Evolutionary conservation across 2,888 invertebrate species (phyloP), one percentile per base, ranked within the genome.

Genomic region (Danaus chrysippus): DNA sequence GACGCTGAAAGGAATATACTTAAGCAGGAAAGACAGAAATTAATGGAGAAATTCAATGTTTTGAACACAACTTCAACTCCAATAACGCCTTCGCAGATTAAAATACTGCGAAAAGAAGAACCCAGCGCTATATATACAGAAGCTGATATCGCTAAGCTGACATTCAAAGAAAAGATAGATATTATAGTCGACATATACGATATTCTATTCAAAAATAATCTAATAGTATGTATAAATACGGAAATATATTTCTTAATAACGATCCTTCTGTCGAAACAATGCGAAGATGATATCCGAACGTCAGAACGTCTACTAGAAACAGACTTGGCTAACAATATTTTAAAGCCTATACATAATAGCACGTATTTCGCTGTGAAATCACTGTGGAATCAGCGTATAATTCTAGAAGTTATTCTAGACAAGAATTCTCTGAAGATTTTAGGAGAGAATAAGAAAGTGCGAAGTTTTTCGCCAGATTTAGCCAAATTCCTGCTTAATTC

Each of bases 291-390:
- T 60, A 84, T 76, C 73, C n/a, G 65, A 0, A 63, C 66, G 0
- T 72, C 72, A 0, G 82, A 86, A 63, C 67, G 66, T 1, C 78
- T 79, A 41, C 59, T 85, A 1, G 74, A 74, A 2, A 69, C 69
- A 13, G 72, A 83, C 64, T 59, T 76, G 44, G 62, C 54, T 41
- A 76, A 83, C 15, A 79, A 72, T 75, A 70, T 93, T 56, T 71
- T 93, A 11, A 87, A 87, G 66, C 84, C 82, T 9, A 81, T 93
- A 59, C 93, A 94, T 67, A 95, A 97, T 76, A 93, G 95, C 72
- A 93, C 96, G 3, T 96, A 95, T 85, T 97, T 97, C 86, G 93
- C 96, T 19, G 85, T 93, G 0, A 90, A 91, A 62, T 93, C 94
- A 0, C 82, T 97, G 41, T 92, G 93, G 77, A 84, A 91, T 34